phyloP scores from a whole-genome alignment of 2,113 vertebrate species.

The Campylomormyrus tamandua region DNA sequence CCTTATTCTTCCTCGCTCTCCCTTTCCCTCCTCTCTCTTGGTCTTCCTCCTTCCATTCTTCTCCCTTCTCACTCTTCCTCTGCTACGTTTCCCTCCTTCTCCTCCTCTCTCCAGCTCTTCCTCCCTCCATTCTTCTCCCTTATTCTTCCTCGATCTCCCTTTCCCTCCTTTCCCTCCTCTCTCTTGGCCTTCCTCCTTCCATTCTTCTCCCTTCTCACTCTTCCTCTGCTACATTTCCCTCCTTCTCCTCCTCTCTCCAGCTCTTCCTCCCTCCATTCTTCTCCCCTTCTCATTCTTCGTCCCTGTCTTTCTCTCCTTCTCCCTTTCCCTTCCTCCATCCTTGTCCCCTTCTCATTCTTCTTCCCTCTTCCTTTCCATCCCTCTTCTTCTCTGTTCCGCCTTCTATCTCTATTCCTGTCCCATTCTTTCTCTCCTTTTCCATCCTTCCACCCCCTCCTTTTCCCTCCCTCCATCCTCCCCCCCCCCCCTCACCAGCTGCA shows the following conservation, averaged over 20 bases:
- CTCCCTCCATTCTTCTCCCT: background rate
- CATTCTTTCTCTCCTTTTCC: background rate
- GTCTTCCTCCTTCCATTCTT: too few relatives aligned
- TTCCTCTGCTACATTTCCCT: too few relatives aligned
- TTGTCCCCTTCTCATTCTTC: too few relatives aligned
- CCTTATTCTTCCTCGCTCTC: background rate
- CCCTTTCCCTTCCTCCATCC: too few relatives aligned
- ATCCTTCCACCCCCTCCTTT: background rate
- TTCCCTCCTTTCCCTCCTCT: background rate
- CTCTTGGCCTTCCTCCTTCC: background rate
- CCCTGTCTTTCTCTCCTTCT: too few relatives aligned
- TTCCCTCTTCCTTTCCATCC: too few relatives aligned
- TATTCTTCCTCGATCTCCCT: background rate
- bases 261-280: background rate
- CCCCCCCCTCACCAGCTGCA: slow-evolving; percentile 68
- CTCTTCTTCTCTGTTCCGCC: background rate
- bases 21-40: background rate
- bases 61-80: too few relatives aligned
- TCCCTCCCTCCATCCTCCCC: background rate
- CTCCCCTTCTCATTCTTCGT: too few relatives aligned
- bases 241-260: background rate
- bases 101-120: background rate
- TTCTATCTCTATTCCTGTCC: background rate
- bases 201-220: too few relatives aligned
- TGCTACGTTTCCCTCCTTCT: background rate